Conservation (phyloP, 2,888 invertebrate species). For the Sericinus montela region DNA sequence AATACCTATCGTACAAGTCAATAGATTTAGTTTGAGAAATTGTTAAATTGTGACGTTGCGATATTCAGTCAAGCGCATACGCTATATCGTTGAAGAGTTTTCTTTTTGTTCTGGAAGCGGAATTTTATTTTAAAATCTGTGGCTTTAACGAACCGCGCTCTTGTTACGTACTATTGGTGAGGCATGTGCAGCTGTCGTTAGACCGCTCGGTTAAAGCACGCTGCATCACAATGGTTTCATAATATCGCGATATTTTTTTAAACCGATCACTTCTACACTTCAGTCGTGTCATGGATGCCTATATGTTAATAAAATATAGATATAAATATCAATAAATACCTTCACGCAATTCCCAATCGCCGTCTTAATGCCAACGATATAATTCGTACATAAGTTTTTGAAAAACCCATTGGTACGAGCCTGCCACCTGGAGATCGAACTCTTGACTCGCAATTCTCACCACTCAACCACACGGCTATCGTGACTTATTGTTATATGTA, state of each 20-base stretch:
- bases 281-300: no score
- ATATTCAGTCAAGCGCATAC: conserved; percentile 53
- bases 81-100: conserved; percentile 47
- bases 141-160: conserved; percentile 69
- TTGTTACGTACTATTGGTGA: conserved; percentile 50
- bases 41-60: conserved; percentile 32
- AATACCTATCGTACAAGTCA: conserved; percentile 39
- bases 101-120: conserved; percentile 61
- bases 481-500: no score
- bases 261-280: not conserved
- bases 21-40: conserved; percentile 39
- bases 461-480: no score
- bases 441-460: no score
- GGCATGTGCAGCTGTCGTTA: conserved; percentile 49
- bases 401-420: no score
- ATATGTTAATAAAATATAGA: no score
- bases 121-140: conserved; percentile 73
- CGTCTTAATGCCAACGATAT: no score
- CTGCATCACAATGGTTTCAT: conserved; percentile 21
- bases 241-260: conserved; percentile 3
- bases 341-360: no score
- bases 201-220: conserved; percentile 6
- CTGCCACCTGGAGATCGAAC: no score
- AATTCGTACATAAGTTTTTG: no score
- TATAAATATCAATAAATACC: no score